Conservation (phyloP, 2,113 vertebrate genomes). For the Fulmarus glacialis region DNA sequence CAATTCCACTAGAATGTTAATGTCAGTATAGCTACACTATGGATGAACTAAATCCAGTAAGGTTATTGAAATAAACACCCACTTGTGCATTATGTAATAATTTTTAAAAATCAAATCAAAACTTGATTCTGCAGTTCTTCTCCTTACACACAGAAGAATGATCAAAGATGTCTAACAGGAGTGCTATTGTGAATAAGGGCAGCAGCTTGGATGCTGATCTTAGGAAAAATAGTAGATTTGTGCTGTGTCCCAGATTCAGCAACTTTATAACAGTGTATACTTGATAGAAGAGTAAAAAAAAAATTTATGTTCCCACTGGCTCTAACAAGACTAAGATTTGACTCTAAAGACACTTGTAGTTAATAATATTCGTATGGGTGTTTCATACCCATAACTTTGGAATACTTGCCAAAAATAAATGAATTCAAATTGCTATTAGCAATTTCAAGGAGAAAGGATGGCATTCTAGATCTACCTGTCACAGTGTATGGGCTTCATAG, state of each 20-base stretch:
- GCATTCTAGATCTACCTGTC: neutral
- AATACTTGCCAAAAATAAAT: neutral
- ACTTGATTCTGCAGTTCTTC: neutral
- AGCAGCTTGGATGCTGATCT: neutral
- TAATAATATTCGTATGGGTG: neutral
- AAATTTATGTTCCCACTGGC: neutral
- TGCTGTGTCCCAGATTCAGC: neutral
- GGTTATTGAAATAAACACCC: neutral
- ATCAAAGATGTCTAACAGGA: neutral
- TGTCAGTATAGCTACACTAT: neutral
- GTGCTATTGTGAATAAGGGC: neutral
- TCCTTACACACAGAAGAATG: neutral
- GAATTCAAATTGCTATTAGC: neutral
- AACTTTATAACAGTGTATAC: neutral
- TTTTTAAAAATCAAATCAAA: neutral
- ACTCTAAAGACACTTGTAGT: neutral
- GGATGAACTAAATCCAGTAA: neutral
- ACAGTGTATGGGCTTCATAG: no score
- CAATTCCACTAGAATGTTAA: neutral
- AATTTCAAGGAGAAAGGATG: neutral
- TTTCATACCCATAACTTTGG: neutral
- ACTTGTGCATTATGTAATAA: neutral
- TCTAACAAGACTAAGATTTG: neutral
- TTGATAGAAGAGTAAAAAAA: neutral
- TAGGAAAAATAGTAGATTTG: neutral